Base-by-base conservation (phyloP, 2,888 invertebrate genomes). In the Drosophila affinis region DNA sequence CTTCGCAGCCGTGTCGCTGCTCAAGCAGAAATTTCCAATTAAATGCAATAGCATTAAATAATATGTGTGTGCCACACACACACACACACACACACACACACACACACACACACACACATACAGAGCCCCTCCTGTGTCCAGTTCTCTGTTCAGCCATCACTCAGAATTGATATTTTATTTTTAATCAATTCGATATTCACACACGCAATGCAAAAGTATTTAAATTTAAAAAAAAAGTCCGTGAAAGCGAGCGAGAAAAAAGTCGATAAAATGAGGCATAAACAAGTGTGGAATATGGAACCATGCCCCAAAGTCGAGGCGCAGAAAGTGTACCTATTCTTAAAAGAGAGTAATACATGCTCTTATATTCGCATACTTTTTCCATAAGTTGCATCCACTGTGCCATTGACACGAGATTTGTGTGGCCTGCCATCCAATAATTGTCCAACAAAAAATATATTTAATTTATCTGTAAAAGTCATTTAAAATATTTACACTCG, bases 11-110 rank as follows among this genome's bases (percentile, higher is more conserved):
- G 75, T 61, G 61, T 27, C 54, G 55, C 72, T 46, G 72, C 51
- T 67, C 79, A 68, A 81, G 85, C 79, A 67, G 76, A 84, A 74
- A 72, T 79, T 83, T 76, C 62, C 74, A 75, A 83, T 83, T 80
- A 72, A 80, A 78, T 64, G 69, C 65, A 73, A 78, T 73, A 65
- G 62, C 62, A 73, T 72, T 80, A 72, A 67, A 68, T 68, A 61
- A 63, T 67, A 3, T 21, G 21, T 21, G 48, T 72, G 71, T 58
- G 61, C 57, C 54, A 49, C 57, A 51, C 1, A 47, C 21, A 21
- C n/a, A n/a, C n/a, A n/a, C n/a, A n/a, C n/a, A n/a, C n/a, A n/a
- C n/a, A n/a, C n/a, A n/a, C n/a, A n/a, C 18, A 21, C 2, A 21
- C 18, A 21, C 2, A 21, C 18, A 21, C 18, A 21, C 18, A 21